Evolutionary conservation across 2,888 invertebrate genomes (phyloP).

Genomic region (Julus scandinavius): DNA sequence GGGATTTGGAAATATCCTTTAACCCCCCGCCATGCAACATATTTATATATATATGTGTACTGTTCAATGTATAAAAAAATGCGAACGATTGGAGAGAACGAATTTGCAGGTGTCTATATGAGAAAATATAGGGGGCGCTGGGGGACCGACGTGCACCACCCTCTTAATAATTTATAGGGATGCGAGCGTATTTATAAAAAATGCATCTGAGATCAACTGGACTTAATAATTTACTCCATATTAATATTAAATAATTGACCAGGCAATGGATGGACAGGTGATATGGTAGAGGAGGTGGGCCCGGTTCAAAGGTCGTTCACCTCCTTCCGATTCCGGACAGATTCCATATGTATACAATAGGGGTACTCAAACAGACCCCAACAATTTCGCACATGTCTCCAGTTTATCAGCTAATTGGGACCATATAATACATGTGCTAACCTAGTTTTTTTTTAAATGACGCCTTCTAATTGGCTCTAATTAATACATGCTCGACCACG

Average conservation of each 20-base stretch:
- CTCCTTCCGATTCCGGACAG: neutral
- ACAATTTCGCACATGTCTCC: too few species aligned
- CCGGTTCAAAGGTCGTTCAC: neutral
- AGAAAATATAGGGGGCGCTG: neutral
- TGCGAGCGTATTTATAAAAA: neutral
- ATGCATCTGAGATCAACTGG: too few species aligned
- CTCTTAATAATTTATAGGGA: neutral
- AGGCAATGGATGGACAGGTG: neutral
- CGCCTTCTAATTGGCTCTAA: too few species aligned
- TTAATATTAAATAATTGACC: neutral
- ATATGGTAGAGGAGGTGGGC: neutral
- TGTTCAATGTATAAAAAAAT: neutral
- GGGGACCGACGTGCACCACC: neutral
- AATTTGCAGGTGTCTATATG: neutral
- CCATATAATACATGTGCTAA: too few species aligned
- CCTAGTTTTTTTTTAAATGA: too few species aligned
- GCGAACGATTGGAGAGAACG: neutral
- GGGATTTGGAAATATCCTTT: too few species aligned
- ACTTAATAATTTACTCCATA: neutral
- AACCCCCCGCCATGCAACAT: too few species aligned
- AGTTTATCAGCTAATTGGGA: too few species aligned
- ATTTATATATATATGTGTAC: too few species aligned
- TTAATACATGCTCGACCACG: too few species aligned
- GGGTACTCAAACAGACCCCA: too few species aligned
- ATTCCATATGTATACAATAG: too few species aligned